These are phyloP conservation scores for Ptyas mucosa DNA, from an alignment of 2,113 vertebrate species.

Conservation along the genomic window DNA sequence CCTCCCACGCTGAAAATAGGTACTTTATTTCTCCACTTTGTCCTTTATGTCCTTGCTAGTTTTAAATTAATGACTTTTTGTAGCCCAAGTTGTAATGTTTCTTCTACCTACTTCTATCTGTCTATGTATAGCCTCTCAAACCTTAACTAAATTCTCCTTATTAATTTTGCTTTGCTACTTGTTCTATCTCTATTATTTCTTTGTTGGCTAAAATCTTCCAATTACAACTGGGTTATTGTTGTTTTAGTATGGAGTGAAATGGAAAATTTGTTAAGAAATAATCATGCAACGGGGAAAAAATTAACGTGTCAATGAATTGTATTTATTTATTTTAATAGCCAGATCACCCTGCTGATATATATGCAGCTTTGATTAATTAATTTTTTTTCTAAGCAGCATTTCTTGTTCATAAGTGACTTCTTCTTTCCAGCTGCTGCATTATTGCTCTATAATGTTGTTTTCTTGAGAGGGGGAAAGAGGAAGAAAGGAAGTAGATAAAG, in stretches of 20 bases:
- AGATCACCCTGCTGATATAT: background rate
- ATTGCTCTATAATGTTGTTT: background rate
- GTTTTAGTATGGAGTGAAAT: background rate
- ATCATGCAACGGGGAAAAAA: background rate
- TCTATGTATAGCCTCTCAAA: slow-evolving; percentile 9
- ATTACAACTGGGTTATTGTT: background rate
- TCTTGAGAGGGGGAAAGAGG: background rate
- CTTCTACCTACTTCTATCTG: background rate
- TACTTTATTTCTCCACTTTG: slow-evolving; percentile 42
- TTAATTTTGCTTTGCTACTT: slow-evolving; percentile 1
- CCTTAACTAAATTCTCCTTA: slow-evolving; percentile 10
- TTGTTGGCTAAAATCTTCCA: background rate
- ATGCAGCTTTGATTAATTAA: background rate
- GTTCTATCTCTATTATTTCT: background rate
- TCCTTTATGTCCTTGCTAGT: slow-evolving; percentile 31
- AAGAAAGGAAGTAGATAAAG: background rate
- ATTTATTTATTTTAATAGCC: background rate
- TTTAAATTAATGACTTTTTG: slow-evolving; percentile 47
- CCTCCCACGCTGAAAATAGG: slow-evolving; percentile 41
- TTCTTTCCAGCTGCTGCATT: background rate
- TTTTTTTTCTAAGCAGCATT: background rate
- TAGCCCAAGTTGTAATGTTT: slow-evolving; percentile 36
- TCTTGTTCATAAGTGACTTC: background rate
- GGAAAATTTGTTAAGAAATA: background rate
- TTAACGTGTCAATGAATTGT: background rate